A percentile compares a stretch with the other conserved stretches of the same genome.
These are phyloP conservation scores for Scaptodrosophila lebanonensis DNA, from an alignment of 1,140 invertebrate genomes.

Conservation along the genomic window DNA sequence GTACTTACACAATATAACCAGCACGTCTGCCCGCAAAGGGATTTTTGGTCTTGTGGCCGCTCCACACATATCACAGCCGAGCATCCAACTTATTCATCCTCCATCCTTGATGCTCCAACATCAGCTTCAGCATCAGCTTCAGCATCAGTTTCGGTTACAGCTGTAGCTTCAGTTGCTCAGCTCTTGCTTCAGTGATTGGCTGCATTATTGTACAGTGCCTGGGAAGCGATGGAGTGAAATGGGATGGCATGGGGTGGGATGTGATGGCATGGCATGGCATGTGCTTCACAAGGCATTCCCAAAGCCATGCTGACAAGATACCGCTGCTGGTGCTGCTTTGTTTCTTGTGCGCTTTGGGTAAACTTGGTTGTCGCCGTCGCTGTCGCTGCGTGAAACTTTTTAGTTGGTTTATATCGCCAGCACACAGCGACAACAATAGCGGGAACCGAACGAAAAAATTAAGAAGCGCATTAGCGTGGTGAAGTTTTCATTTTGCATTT, in stretches of 20 bases:
- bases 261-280: constrained; percentile 26
- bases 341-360: constrained; percentile 5
- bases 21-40: too few species aligned
- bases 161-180: too few species aligned
- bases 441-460: background rate
- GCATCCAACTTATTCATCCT: too few species aligned
- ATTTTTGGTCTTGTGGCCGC: constrained; percentile 2
- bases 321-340: constrained; percentile 24
- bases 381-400: constrained; percentile 53
- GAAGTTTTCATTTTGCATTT: too few species aligned
- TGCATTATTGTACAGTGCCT: background rate
- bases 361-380: constrained; percentile 11
- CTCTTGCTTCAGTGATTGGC: constrained; percentile 29
- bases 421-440: background rate
- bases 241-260: background rate
- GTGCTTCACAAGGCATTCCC: constrained; percentile 43
- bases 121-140: too few species aligned
- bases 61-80: constrained; percentile 27
- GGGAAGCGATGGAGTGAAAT: background rate
- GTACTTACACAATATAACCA: too few species aligned
- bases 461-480: background rate
- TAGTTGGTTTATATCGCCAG: constrained; percentile 46
- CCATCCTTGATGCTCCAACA: too few species aligned
- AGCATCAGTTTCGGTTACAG: too few species aligned
- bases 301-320: constrained; percentile 42